Evolutionary conservation across 1,140 invertebrate genomes (phyloP).

Genomic region (Scaptomyza graminum): DNA sequence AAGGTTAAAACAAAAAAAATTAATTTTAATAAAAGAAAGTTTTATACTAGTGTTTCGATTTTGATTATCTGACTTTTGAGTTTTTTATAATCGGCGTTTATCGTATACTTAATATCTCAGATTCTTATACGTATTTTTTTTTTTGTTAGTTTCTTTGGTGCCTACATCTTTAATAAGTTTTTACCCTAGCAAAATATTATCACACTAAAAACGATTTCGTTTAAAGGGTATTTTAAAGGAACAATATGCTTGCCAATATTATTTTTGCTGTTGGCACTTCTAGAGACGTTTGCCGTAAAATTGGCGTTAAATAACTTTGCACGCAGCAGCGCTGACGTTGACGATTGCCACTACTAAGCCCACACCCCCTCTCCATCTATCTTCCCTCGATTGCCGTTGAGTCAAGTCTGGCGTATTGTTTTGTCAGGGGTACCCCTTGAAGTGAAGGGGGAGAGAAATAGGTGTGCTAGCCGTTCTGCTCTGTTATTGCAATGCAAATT

Average conservation of each 20-base stretch:
- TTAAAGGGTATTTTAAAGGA: conserved; percentile 1
- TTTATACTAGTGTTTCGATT: too few relatives aligned
- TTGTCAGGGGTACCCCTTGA: background rate
- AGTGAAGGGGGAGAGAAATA: background rate
- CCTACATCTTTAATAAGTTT: too few relatives aligned
- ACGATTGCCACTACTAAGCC: conserved; percentile 13
- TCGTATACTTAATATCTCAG: too few relatives aligned
- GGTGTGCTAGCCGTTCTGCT: conserved; percentile 5
- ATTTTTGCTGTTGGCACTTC: conserved; percentile 20
- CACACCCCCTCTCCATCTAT: background rate
- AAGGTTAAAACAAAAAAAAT: too few relatives aligned
- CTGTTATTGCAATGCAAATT: conserved; percentile 67
- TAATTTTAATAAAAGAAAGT: too few relatives aligned
- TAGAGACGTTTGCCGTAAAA: conserved; percentile 53
- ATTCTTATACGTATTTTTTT: too few relatives aligned
- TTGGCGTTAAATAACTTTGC: conserved; percentile 69
- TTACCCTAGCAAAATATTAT: too few relatives aligned
- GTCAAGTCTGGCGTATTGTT: conserved; percentile 52
- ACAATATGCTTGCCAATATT: conserved; percentile 1
- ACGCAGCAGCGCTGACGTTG: conserved; percentile 44
- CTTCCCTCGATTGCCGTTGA: conserved; percentile 28
- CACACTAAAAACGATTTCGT: too few relatives aligned
- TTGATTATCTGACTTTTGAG: too few relatives aligned
- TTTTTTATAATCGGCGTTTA: too few relatives aligned
- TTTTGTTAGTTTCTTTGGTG: too few relatives aligned